Percentiles rank a stretch among this genome's conserved stretches.
phyloP scores from a whole-genome alignment of 1,140 invertebrate species.

The Drosophila watanabei region DNA sequence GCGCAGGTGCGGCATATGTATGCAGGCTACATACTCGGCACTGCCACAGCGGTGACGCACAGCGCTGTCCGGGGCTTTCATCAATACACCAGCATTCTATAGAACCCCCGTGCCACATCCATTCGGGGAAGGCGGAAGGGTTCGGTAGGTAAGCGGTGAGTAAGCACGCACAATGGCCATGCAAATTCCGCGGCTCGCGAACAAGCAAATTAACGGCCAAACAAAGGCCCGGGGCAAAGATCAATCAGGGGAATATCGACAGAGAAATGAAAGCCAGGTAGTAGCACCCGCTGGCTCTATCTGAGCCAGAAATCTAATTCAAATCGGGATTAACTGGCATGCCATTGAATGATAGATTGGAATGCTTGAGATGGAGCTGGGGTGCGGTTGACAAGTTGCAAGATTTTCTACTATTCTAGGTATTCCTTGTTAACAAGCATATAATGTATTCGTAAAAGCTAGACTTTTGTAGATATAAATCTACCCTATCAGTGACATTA shows the following conservation, averaged over 20 bases:
- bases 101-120: slow-evolving; percentile 3
- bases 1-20: slow-evolving; percentile 80
- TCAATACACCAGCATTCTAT: slow-evolving; percentile 6
- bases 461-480: too few species aligned
- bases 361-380: neutral
- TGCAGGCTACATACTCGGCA: slow-evolving; percentile 51
- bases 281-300: neutral
- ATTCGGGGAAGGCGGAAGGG: slow-evolving; percentile 18
- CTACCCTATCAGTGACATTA: neutral
- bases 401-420: neutral
- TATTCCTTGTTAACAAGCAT: neutral
- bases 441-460: neutral
- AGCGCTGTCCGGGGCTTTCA: slow-evolving; percentile 26
- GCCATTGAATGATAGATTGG: slow-evolving; percentile 7
- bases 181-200: slow-evolving; percentile 60
- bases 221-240: slow-evolving; percentile 67
- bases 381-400: slow-evolving; percentile 1
- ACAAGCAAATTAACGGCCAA: slow-evolving; percentile 71
- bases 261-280: slow-evolving; percentile 17
- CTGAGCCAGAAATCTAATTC: slow-evolving; percentile 4
- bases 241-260: slow-evolving; percentile 53
- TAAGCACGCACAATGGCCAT: slow-evolving; percentile 70
- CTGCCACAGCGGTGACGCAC: slow-evolving; percentile 59
- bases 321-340: slow-evolving; percentile 3
- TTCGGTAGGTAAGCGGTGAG: slow-evolving; percentile 11